Conservation (phyloP, 1,140 invertebrate species). For the Drosophila equinoxialis region DNA sequence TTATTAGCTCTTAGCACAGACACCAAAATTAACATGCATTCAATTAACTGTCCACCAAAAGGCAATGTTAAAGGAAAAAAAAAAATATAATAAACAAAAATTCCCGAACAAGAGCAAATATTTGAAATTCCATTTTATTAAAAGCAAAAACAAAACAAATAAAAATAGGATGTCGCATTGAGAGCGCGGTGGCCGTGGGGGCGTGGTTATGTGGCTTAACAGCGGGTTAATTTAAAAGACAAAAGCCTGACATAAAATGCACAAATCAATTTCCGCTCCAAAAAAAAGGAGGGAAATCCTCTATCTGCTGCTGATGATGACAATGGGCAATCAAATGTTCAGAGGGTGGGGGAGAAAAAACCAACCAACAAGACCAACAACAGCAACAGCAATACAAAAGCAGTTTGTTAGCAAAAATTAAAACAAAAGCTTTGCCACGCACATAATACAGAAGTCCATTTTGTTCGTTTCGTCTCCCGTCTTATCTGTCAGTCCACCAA, state of each 20-base stretch:
- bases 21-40: slow-evolving; percentile 44
- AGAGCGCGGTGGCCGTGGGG: slow-evolving; percentile 14
- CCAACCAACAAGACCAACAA: slow-evolving; percentile 2
- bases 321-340: slow-evolving; percentile 48
- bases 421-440: slow-evolving; percentile 42
- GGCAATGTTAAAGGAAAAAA: not conserved
- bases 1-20: slow-evolving; percentile 20
- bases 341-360: slow-evolving; percentile 27
- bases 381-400: slow-evolving; percentile 35
- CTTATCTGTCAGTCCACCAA: slow-evolving; percentile 9
- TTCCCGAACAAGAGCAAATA: slow-evolving; percentile 16
- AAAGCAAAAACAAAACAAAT: slow-evolving; percentile 20
- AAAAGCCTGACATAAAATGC: slow-evolving; percentile 56
- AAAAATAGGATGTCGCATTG: slow-evolving; percentile 12
- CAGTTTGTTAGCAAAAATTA: slow-evolving; percentile 51
- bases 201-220: slow-evolving; percentile 27
- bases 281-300: slow-evolving; percentile 1
- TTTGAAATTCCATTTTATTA: slow-evolving; percentile 40
- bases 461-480: not conserved
- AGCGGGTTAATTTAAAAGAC: slow-evolving; percentile 55
- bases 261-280: slow-evolving; percentile 64
- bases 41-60: slow-evolving; percentile 44
- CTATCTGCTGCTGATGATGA: slow-evolving; percentile 12
- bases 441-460: slow-evolving; percentile 9
- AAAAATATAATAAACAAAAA: slow-evolving; percentile 22